Evolutionary conservation across 1,140 invertebrate genomes (phyloP).

Genomic region (Aleiodes sp.): DNA sequence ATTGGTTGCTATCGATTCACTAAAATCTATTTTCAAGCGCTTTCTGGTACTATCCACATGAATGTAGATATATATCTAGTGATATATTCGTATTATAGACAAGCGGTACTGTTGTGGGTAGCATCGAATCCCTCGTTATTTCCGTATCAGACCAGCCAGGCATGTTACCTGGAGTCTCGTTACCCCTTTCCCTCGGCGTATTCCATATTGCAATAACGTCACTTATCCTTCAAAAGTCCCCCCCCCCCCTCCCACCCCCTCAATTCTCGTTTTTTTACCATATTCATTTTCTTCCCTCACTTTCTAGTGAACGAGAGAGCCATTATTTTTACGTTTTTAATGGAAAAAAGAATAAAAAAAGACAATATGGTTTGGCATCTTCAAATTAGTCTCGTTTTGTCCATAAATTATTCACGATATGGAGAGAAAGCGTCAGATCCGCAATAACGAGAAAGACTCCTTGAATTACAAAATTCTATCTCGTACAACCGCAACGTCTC

Average conservation of each 20-base stretch:
- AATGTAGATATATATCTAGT: neutral
- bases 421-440: neutral
- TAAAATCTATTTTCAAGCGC: slow-evolving; percentile 7
- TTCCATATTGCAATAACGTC: neutral
- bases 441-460: neutral
- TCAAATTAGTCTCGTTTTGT: too few relatives aligned
- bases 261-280: neutral
- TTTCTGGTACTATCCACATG: neutral
- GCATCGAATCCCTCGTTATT: slow-evolving; percentile 10
- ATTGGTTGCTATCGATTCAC: neutral
- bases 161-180: slow-evolving; percentile 11
- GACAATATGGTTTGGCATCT: too few relatives aligned
- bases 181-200: neutral
- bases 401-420: too few relatives aligned
- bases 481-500: neutral
- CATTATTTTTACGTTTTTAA: too few relatives aligned
- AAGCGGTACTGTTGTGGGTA: neutral
- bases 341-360: too few relatives aligned
- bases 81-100: slow-evolving; percentile 16
- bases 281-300: neutral
- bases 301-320: too few relatives aligned
- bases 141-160: slow-evolving; percentile 15
- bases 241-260: too few relatives aligned
- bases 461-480: neutral
- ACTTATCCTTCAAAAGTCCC: neutral